Conservation (phyloP, 2,888 invertebrate genomes). For the Lampropteryx suffumata region DNA sequence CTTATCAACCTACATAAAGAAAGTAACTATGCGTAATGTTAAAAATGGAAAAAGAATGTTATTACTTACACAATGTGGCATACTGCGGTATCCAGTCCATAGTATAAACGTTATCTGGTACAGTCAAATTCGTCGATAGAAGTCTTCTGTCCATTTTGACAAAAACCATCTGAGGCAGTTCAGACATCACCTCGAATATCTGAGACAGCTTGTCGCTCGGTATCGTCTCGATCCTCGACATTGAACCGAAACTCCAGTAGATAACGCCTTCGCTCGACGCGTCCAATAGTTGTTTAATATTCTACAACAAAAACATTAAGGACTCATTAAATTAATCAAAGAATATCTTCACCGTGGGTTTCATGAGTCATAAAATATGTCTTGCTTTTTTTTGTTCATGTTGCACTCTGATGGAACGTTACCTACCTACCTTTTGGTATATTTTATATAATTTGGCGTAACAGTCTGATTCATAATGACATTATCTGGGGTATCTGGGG, state of each 20-base stretch:
- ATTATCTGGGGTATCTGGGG: conserved; percentile 65
- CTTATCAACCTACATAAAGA: neutral
- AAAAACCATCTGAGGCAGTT: conserved; percentile 78
- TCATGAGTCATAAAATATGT: no score
- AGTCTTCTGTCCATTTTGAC: conserved; percentile 79
- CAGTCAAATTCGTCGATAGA: conserved; percentile 69
- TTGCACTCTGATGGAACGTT: no score
- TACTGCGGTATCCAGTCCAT: conserved; percentile 82
- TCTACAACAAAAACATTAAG: conserved; percentile 48
- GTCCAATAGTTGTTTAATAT: conserved; percentile 68
- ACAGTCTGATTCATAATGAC: conserved; percentile 48
- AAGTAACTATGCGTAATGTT: neutral
- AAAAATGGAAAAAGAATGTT: no score
- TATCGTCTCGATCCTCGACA: conserved; percentile 81
- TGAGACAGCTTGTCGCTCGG: conserved; percentile 67
- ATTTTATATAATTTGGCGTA: conserved; percentile 57
- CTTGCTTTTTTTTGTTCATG: conserved; percentile 2
- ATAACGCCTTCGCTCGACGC: conserved; percentile 76
- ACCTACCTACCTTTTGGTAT: conserved; percentile 27
- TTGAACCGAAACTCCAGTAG: conserved; percentile 84
- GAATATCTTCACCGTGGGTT: no score
- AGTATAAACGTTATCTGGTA: conserved; percentile 76
- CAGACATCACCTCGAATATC: conserved; percentile 76
- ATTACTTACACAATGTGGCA: conserved; percentile 78
- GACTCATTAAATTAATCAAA: no score